Conservation (phyloP, 2,888 invertebrate species). For the Meiosimyza decipiens region DNA sequence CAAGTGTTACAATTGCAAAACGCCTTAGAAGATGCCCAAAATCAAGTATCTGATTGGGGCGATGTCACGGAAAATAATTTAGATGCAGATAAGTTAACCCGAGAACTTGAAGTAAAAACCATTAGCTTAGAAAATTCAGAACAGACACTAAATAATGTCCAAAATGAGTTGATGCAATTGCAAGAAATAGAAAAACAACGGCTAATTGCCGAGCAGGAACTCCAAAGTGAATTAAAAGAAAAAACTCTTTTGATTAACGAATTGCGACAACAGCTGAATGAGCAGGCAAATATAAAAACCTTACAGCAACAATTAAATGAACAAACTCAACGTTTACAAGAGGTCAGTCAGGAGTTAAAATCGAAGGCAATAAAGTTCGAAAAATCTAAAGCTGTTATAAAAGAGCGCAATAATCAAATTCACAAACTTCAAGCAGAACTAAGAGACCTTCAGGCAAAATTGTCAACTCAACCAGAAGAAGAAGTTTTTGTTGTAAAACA, state of each 20-base stretch:
- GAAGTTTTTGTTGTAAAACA: constrained; percentile 35
- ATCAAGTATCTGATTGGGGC: constrained; percentile 38
- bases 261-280: constrained; percentile 9
- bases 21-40: constrained; percentile 32
- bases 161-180: constrained; percentile 44
- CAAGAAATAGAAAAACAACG: constrained; percentile 41
- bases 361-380: constrained; percentile 70
- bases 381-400: constrained; percentile 68
- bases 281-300: not conserved
- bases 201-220: constrained; percentile 27
- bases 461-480: constrained; percentile 53
- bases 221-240: constrained; percentile 67
- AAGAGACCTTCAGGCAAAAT: constrained; percentile 50
- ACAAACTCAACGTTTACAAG: constrained; percentile 60
- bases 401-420: constrained; percentile 71
- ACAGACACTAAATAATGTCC: constrained; percentile 43
- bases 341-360: constrained; percentile 68
- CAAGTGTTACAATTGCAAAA: constrained; percentile 36
- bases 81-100: constrained; percentile 40
- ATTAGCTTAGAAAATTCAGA: constrained; percentile 41
- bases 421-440: constrained; percentile 61
- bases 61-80: constrained; percentile 35
- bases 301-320: constrained; percentile 32
- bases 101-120: constrained; percentile 41
- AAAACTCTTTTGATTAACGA: constrained; percentile 60